These are phyloP conservation scores for Hesperophylax magnus DNA, from an alignment of 1,140 invertebrate species.

Conservation along the genomic window DNA sequence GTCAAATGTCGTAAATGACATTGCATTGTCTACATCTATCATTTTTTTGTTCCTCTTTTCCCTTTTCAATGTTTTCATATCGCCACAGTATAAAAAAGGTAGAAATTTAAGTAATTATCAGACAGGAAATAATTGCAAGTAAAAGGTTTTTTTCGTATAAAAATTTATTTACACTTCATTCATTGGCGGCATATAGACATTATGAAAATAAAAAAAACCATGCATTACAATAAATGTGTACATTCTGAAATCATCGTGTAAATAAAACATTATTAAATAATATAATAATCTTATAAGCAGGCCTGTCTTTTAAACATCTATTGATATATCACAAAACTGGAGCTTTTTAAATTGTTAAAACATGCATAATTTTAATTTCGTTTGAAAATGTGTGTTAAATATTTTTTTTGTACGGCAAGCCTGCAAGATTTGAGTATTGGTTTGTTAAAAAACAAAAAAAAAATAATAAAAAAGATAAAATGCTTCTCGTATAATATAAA, in stretches of 20 bases:
- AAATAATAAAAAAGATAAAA: not conserved
- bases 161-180: constrained; percentile 19
- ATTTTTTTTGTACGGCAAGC: not conserved
- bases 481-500: constrained; percentile 13
- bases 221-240: not conserved
- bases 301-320: not conserved
- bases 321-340: too few relatives aligned
- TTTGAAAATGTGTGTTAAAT: too few relatives aligned
- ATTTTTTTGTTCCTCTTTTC: too few relatives aligned
- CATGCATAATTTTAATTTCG: too few relatives aligned
- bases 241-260: not conserved
- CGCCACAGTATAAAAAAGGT: not conserved
- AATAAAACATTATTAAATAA: not conserved
- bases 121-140: not conserved
- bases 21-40: too few relatives aligned
- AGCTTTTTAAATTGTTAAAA: too few relatives aligned
- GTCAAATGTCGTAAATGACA: too few relatives aligned
- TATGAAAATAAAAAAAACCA: constrained; percentile 10
- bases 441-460: not conserved
- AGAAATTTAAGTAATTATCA: not conserved
- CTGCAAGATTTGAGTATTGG: constrained; percentile 16
- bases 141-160: not conserved
- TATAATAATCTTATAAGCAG: constrained; percentile 8
- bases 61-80: too few relatives aligned
- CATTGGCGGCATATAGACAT: not conserved